These are phyloP conservation scores for Lontra canadensis DNA, from an alignment of 2,113 vertebrate species.

Conservation along the genomic window DNA sequence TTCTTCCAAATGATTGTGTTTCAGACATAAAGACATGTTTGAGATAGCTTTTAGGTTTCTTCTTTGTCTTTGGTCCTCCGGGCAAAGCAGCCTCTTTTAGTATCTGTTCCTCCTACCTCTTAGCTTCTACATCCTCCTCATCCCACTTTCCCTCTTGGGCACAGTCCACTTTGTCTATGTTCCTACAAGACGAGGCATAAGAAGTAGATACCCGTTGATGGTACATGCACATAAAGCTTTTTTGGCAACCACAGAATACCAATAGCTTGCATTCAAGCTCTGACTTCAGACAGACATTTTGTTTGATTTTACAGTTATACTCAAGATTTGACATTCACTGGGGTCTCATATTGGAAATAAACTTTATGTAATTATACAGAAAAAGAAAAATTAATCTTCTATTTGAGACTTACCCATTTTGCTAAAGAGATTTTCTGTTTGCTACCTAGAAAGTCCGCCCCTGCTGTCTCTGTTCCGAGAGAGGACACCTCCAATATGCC, in stretches of 20 bases:
- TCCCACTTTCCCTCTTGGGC: background rate
- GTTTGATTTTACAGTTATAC: slow-evolving; percentile 25
- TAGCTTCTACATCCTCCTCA: background rate
- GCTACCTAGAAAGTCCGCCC: slow-evolving; percentile 85
- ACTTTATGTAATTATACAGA: slow-evolving; percentile 23
- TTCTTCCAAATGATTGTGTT: slow-evolving; percentile 1
- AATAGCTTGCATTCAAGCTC: slow-evolving; percentile 25
- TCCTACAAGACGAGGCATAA: background rate
- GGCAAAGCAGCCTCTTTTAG: background rate
- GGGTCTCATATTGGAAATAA: slow-evolving; percentile 28
- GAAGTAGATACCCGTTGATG: background rate
- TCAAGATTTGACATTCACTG: background rate
- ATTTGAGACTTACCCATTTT: slow-evolving; percentile 28
- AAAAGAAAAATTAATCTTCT: slow-evolving; percentile 19
- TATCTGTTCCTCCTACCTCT: background rate
- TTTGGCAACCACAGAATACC: background rate
- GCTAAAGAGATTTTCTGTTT: slow-evolving; percentile 65
- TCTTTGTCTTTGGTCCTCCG: slow-evolving; percentile 21
- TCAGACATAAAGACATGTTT: background rate
- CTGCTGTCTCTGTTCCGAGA: slow-evolving; percentile 91
- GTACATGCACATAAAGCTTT: background rate
- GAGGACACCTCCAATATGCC: slow-evolving; percentile 83
- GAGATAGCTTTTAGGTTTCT: background rate
- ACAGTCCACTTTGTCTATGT: background rate
- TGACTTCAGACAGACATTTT: slow-evolving; percentile 32